These are phyloP conservation scores for Siniperca undulata DNA, from an alignment of 2,797 vertebrate species.

Conservation along the genomic window DNA sequence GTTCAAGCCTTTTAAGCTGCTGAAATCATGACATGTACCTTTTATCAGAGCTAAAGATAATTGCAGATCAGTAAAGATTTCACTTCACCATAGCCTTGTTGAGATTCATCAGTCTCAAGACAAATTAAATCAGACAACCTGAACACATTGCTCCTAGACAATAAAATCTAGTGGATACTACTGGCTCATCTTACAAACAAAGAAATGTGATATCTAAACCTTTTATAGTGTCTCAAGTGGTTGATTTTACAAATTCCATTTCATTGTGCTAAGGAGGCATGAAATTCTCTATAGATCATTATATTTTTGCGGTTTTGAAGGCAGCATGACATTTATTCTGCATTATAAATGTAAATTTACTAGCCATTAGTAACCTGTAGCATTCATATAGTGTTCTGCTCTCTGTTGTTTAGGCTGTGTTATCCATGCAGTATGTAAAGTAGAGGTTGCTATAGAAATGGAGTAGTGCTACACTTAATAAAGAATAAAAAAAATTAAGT, in stretches of 20 bases:
- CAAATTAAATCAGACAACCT: not conserved
- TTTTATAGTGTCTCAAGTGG: not conserved
- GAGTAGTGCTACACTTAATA: not conserved
- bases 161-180: not conserved
- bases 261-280: not conserved
- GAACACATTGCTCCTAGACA: not conserved
- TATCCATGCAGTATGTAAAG: not conserved
- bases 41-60: constrained; percentile 9
- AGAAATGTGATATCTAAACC: not conserved
- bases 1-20: constrained; percentile 17
- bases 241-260: not conserved
- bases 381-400: not conserved
- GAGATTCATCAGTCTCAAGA: not conserved
- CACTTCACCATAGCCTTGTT: not conserved
- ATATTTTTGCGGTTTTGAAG: not conserved
- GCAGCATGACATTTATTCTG: not conserved
- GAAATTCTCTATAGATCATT: not conserved
- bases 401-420: not conserved
- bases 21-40: constrained; percentile 3
- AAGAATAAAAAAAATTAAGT: not conserved
- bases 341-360: not conserved
- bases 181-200: not conserved
- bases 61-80: constrained; percentile 11
- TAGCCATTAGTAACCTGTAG: constrained; percentile 2
- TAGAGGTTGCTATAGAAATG: not conserved